These are phyloP conservation scores for Portunus trituberculatus DNA, from an alignment of 1,140 invertebrate species.

Conservation along the genomic window DNA sequence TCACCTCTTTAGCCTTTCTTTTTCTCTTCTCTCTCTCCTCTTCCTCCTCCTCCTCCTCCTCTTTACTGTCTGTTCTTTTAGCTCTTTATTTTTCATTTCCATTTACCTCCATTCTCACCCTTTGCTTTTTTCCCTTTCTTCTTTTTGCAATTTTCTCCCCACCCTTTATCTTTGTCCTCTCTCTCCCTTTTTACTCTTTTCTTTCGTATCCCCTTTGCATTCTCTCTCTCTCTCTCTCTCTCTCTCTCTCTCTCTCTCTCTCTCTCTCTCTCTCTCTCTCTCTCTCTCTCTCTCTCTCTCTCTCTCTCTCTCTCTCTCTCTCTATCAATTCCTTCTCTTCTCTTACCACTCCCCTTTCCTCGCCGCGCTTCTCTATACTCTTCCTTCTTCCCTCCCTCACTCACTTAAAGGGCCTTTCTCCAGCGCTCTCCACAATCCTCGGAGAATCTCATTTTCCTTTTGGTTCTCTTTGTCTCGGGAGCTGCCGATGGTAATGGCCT, in stretches of 20 bases:
- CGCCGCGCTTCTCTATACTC: not conserved
- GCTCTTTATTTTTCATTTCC: not conserved
- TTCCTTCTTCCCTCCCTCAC: not conserved
- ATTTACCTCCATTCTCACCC: conserved; percentile 24
- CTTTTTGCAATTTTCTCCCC: not conserved
- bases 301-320: conserved; percentile 25
- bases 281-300: conserved; percentile 18
- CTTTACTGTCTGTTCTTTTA: not conserved
- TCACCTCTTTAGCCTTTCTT: not conserved
- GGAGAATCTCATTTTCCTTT: conserved; percentile 72
- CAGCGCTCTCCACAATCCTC: conserved; percentile 57
- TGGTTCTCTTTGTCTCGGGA: conserved; percentile 68
- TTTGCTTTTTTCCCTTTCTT: not conserved
- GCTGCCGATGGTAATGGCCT: conserved; percentile 51
- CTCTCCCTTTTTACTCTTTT: conserved; percentile 25
- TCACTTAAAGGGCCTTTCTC: conserved; percentile 51
- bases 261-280: conserved; percentile 8
- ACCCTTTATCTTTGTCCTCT: conserved; percentile 33
- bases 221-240: not conserved
- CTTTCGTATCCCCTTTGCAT: not conserved
- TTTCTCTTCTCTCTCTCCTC: conserved; percentile 12
- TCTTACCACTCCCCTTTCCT: not conserved
- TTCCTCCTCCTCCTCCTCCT: not conserved
- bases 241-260: not conserved
- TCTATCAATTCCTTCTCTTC: not conserved